A percentile compares a stretch with the other conserved stretches of the same genome.
These are phyloP conservation scores for Boulengeromyrus knoepffleri DNA, from an alignment of 2,113 vertebrate species.

Conservation along the genomic window DNA sequence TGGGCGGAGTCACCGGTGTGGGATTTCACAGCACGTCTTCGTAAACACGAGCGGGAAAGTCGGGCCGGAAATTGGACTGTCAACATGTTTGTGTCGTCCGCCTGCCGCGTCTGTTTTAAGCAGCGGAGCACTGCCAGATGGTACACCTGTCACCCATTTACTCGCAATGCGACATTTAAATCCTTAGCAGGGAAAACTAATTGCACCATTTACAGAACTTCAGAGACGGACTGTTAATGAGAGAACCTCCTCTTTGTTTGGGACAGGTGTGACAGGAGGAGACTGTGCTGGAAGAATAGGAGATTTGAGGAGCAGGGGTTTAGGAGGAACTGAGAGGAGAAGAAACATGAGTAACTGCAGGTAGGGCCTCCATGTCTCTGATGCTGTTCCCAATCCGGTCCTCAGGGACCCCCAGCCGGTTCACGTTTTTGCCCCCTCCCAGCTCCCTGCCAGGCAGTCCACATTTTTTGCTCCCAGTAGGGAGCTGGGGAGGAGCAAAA, in stretches of 20 bases:
- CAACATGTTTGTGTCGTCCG: background rate
- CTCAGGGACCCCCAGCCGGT: background rate
- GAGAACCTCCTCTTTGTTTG: background rate
- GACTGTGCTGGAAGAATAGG: background rate
- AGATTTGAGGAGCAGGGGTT: background rate
- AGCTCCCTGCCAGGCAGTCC: background rate
- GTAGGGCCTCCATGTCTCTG: background rate
- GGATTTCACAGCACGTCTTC: background rate
- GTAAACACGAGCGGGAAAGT: background rate
- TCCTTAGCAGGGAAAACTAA: background rate
- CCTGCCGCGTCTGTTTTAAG: background rate
- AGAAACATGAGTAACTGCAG: background rate
- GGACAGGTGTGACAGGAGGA: background rate
- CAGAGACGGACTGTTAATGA: background rate
- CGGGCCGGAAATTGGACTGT: constrained; percentile 3
- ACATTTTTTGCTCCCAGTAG: background rate
- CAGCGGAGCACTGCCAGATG: background rate
- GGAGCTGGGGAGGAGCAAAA: background rate
- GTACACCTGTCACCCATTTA: constrained; percentile 4
- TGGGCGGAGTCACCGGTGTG: background rate
- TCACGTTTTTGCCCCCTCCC: background rate
- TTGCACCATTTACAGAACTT: background rate
- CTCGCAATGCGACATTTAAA: background rate
- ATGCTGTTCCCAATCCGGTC: background rate
- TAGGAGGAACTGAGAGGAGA: background rate